Conservation (phyloP, 1,140 invertebrate genomes). For the Trachymyrmex septentrionalis region DNA sequence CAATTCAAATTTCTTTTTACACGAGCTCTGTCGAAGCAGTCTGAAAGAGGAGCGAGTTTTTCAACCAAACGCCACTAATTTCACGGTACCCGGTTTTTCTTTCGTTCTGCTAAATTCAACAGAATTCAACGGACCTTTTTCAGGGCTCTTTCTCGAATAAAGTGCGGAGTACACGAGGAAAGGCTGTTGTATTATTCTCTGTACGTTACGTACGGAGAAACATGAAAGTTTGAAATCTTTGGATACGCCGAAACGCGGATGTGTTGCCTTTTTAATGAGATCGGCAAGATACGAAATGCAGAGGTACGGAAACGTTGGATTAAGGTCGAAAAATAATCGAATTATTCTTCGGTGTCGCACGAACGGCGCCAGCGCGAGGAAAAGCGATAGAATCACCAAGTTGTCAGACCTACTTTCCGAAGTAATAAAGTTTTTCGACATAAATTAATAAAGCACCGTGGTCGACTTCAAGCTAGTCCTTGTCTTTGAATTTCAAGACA, state of each 20-base stretch:
- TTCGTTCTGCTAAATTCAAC: conserved; percentile 43
- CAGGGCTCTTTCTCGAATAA: conserved; percentile 43
- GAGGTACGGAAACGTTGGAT: not conserved
- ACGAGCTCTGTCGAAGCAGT: conserved; percentile 39
- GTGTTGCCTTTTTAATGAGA: conserved; percentile 43
- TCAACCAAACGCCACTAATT: conserved; percentile 63
- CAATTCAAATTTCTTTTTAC: conserved; percentile 64
- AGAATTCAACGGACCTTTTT: conserved; percentile 59
- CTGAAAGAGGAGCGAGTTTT: conserved; percentile 54
- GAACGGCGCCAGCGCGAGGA: not conserved
- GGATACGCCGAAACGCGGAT: not conserved
- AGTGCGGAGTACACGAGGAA: conserved; percentile 12
- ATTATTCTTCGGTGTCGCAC: conserved; percentile 15
- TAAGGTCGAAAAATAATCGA: conserved; percentile 29
- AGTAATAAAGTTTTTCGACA: conserved; percentile 53
- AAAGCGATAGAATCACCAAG: conserved; percentile 37
- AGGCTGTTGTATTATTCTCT: conserved; percentile 51
- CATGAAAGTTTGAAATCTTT: conserved; percentile 30
- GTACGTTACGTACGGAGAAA: conserved; percentile 17
- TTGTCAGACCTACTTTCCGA: conserved; percentile 30
- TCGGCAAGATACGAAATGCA: not conserved
- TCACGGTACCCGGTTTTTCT: conserved; percentile 56
- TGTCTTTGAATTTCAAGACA: conserved; percentile 50
- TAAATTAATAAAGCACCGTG: conserved; percentile 50
- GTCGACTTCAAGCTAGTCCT: not conserved